Percentiles rank a stretch among this genome's conserved stretches.
Conservation (phyloP, 2,113 vertebrate species). For the Myiopsitta monachus region DNA sequence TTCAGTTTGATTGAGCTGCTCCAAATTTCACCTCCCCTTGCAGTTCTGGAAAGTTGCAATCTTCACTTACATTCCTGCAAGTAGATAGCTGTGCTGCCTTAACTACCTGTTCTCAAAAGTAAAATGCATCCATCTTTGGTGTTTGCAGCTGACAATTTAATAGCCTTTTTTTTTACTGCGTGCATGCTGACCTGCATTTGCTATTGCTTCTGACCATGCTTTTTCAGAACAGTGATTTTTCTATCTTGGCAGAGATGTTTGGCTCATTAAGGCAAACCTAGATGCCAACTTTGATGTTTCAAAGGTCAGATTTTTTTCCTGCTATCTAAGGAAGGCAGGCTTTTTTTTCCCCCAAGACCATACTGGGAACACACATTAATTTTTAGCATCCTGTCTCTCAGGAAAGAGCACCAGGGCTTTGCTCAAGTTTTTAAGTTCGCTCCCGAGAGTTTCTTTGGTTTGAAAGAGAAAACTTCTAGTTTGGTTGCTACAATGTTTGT, state of each 20-base stretch:
- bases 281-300: background rate
- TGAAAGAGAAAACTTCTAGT: background rate
- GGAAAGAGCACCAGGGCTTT: background rate
- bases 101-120: background rate
- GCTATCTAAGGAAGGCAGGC: background rate
- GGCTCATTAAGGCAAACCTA: background rate
- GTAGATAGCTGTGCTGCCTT: background rate
- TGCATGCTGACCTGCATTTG: background rate
- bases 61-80: background rate
- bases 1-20: background rate
- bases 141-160: background rate
- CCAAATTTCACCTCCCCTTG: background rate
- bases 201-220: background rate
- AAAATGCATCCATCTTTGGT: background rate
- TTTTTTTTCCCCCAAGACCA: accelerated
- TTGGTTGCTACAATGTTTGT: background rate
- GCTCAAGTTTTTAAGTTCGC: background rate
- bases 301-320: background rate
- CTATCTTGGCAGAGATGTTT: background rate
- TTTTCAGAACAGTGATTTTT: background rate
- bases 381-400: background rate
- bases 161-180: background rate
- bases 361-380: background rate
- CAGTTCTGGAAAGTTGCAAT: background rate
- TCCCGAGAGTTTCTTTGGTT: background rate